Percentiles rank a stretch among this genome's conserved stretches.
Conservation (phyloP, 2,888 invertebrate genomes). For the Gastrophysa polygoni region DNA sequence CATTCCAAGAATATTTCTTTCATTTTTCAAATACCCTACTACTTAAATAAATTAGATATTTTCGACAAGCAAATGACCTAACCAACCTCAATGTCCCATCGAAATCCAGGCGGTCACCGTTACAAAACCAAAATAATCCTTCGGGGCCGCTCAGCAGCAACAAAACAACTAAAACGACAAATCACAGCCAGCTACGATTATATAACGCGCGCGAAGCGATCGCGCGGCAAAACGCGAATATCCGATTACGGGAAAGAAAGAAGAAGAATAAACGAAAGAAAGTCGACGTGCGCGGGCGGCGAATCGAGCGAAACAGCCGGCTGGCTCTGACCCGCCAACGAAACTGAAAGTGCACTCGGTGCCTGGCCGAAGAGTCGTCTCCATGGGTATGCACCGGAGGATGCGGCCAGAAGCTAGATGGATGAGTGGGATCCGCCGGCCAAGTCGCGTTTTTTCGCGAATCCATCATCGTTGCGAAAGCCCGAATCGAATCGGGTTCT, state of each 20-base stretch:
- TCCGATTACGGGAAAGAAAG: background rate
- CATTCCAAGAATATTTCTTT: too few relatives aligned
- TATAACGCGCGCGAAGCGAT: background rate
- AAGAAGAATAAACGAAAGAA: constrained; percentile 18
- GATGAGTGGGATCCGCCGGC: too few relatives aligned
- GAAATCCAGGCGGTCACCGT: background rate
- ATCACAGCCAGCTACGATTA: constrained; percentile 21
- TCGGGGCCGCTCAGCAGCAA: background rate
- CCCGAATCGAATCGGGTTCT: too few relatives aligned
- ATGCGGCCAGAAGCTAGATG: background rate
- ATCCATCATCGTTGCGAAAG: too few relatives aligned
- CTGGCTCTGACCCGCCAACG: constrained; percentile 62
- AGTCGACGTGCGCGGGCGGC: constrained; percentile 43
- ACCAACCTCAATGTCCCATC: background rate
- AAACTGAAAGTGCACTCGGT: constrained; percentile 50
- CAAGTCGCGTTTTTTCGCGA: background rate
- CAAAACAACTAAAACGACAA: background rate
- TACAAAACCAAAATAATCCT: background rate
- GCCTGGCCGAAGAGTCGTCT: constrained; percentile 11
- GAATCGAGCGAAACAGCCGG: constrained; percentile 58
- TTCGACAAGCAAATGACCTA: background rate
- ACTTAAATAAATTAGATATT: too few relatives aligned
- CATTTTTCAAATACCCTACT: too few relatives aligned
- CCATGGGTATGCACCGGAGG: constrained; percentile 4
- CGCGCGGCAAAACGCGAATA: background rate